phyloP scores from a whole-genome alignment of 1,140 invertebrate species.

The Bradynema listronoti region DNA sequence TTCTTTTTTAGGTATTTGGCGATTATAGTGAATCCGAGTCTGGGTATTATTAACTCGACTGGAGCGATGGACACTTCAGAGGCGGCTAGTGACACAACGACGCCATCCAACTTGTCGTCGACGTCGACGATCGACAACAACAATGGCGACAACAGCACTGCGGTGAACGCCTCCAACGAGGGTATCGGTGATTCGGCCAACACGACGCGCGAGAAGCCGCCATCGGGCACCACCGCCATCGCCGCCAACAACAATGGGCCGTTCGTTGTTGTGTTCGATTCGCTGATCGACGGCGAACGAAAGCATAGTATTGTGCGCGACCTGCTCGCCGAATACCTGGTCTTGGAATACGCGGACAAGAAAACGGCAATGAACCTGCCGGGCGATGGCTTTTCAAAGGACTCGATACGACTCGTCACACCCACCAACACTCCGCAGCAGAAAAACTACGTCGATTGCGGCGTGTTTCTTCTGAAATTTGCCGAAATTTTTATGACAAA shows the following conservation, averaged over 20 bases:
- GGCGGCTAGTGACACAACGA: background rate
- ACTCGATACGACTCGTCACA: constrained; percentile 12
- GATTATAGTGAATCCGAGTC: constrained; percentile 83
- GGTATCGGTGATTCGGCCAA: too few relatives aligned
- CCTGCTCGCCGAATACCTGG: constrained; percentile 66
- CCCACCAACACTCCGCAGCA: constrained; percentile 74
- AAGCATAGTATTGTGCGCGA: constrained; percentile 63
- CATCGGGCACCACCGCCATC: background rate
- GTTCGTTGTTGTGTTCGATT: constrained; percentile 26
- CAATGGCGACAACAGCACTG: too few relatives aligned
- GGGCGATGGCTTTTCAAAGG: constrained; percentile 18
- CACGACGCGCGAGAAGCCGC: background rate
- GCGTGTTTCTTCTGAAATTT: constrained; percentile 87
- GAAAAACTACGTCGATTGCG: constrained; percentile 92
- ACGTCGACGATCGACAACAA: background rate
- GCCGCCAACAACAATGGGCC: background rate
- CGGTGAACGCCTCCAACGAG: background rate
- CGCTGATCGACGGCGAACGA: constrained; percentile 36
- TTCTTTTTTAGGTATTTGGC: constrained; percentile 70
- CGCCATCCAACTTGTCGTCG: background rate
- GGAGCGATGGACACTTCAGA: background rate
- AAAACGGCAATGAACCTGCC: constrained; percentile 5
- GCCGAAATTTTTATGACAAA: constrained; percentile 79
- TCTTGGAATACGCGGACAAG: constrained; percentile 28
- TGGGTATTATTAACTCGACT: constrained; percentile 2